Evolutionary conservation across 2,888 invertebrate genomes (phyloP).

Genomic region (Orthosia cruda): DNA sequence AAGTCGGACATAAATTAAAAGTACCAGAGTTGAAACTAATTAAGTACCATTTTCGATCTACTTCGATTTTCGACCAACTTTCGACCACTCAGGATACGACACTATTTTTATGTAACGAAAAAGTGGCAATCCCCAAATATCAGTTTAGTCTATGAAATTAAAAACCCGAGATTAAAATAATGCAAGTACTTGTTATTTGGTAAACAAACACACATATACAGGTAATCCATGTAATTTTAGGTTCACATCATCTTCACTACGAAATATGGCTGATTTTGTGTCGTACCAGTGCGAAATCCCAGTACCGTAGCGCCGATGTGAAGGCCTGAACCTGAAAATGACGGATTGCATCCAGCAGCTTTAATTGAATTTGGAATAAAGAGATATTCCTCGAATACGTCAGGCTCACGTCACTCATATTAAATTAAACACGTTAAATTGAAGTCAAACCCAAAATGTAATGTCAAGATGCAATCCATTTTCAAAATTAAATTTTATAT

Average conservation of each 20-base stretch:
- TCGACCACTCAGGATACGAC: no score
- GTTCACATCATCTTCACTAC: not conserved
- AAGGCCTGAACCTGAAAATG: not conserved
- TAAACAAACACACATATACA: no score
- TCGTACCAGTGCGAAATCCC: not conserved
- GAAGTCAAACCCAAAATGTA: not conserved
- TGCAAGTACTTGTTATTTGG: no score
- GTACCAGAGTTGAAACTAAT: no score
- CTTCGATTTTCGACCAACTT: no score
- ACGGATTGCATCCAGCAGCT: constrained; percentile 4
- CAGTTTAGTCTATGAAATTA: no score
- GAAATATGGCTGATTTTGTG: not conserved
- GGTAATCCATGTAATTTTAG: not conserved
- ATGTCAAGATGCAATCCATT: not conserved
- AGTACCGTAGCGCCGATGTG: not conserved
- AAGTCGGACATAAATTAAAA: no score
- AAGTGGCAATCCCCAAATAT: no score
- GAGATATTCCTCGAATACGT: not conserved
- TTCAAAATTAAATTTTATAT: not conserved
- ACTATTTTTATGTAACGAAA: no score
- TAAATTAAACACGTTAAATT: not conserved
- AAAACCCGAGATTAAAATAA: no score
- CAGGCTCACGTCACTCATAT: not conserved
- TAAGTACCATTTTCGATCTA: no score
- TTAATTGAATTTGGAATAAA: constrained; percentile 30